A percentile compares a stretch with the other conserved stretches of the same genome.
phyloP scores from a whole-genome alignment of 2,113 vertebrate species.

The Mystacornis crossleyi region DNA sequence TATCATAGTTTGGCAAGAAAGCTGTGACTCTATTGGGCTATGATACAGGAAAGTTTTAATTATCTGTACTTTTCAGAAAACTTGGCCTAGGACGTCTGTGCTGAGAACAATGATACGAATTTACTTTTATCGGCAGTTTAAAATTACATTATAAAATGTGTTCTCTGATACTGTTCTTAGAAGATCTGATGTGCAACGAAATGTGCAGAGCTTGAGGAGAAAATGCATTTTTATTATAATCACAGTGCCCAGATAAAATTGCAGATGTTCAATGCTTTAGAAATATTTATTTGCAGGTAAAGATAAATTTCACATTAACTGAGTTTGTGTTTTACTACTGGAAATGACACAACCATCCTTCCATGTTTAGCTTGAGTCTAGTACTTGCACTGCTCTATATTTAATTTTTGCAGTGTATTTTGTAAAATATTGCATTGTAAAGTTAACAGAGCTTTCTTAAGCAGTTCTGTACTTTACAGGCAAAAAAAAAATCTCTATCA shows the following conservation, averaged over 20 bases:
- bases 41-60: conserved; percentile 51
- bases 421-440: neutral
- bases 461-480: neutral
- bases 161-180: neutral
- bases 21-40: neutral
- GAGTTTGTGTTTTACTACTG: neutral
- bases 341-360: neutral
- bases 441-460: neutral
- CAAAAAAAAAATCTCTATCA: neutral
- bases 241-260: neutral
- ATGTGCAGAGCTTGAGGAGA: neutral
- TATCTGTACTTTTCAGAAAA: conserved; percentile 46
- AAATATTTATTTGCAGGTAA: neutral
- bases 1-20: conserved; percentile 52
- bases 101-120: conserved; percentile 7
- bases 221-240: neutral
- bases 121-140: conserved; percentile 18
- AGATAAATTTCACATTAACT: neutral
- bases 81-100: neutral
- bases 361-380: neutral
- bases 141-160: neutral
- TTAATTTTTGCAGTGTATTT: neutral
- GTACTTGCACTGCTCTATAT: neutral
- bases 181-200: conserved; percentile 1
- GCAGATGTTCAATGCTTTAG: neutral